A percentile compares a stretch with the other conserved stretches of the same genome.
Conservation (phyloP, 2,113 vertebrate genomes). For the Clupea harengus region DNA sequence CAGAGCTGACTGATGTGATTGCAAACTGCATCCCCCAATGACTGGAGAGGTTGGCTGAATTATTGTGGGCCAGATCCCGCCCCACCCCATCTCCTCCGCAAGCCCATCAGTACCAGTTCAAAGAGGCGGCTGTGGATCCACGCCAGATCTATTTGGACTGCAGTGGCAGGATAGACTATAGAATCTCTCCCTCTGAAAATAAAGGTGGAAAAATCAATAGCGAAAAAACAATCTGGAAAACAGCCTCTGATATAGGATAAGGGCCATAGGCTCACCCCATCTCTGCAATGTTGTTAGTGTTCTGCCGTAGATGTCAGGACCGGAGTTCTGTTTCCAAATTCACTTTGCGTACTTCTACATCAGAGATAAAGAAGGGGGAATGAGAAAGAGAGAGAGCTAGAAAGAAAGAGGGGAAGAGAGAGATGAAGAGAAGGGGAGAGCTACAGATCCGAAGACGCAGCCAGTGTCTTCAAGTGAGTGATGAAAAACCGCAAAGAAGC, state of each 20-base stretch:
- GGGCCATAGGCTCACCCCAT: background rate
- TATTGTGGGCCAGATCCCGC: background rate
- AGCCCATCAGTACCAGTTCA: background rate
- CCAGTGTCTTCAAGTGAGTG: background rate
- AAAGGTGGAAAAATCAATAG: slow-evolving; percentile 30
- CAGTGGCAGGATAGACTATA: background rate
- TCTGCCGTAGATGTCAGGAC: background rate
- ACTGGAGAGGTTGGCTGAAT: background rate
- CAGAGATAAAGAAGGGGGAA: background rate
- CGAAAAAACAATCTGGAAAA: slow-evolving; percentile 41
- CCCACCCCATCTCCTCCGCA: background rate
- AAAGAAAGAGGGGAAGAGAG: background rate
- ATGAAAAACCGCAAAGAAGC: slow-evolving; percentile 5
- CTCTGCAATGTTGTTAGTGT: background rate
- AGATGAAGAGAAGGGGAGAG: background rate
- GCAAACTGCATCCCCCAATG: background rate
- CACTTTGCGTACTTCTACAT: background rate
- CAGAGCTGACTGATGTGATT: background rate
- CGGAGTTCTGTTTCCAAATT: background rate
- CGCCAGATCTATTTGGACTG: background rate
- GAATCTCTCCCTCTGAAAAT: background rate
- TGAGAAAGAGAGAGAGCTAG: background rate
- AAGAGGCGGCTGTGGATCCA: background rate
- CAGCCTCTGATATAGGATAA: background rate
- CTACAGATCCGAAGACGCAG: no score